Evolutionary conservation across 2,888 invertebrate genomes (phyloP).

Genomic region (Aspidiotus rigidus): DNA sequence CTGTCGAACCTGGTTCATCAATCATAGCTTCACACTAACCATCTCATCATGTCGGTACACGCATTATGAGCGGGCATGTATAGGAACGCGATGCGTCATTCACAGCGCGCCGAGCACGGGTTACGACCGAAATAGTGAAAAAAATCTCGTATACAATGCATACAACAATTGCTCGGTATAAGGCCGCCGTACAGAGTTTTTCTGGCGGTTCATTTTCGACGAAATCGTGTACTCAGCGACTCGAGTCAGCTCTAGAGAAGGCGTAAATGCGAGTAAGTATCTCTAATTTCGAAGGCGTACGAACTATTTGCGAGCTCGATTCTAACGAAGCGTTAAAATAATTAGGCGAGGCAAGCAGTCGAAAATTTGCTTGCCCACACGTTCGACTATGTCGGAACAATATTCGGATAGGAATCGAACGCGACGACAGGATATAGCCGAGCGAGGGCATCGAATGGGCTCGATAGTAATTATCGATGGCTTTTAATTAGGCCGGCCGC

Average conservation of each 20-base stretch:
- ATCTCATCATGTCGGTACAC: conserved; percentile 25
- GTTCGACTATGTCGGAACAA: too few relatives aligned
- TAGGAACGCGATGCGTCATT: background rate
- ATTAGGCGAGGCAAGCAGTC: background rate
- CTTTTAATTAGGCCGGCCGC: too few relatives aligned
- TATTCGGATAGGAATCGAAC: too few relatives aligned
- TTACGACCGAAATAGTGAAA: background rate
- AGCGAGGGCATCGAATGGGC: too few relatives aligned
- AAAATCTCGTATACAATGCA: conserved; percentile 16
- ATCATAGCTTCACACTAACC: conserved; percentile 30
- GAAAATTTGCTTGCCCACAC: too few relatives aligned
- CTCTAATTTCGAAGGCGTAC: background rate
- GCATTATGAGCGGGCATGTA: conserved; percentile 13
- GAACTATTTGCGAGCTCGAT: background rate
- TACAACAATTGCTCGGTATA: background rate
- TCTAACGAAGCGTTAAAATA: conserved; percentile 2
- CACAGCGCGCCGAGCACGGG: too few relatives aligned
- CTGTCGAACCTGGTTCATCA: conserved; percentile 32
- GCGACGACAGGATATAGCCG: too few relatives aligned
- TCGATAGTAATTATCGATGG: too few relatives aligned
- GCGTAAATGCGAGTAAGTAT: background rate
- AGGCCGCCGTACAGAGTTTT: background rate
- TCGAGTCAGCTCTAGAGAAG: too few relatives aligned
- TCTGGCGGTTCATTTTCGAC: background rate
- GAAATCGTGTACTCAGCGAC: too few relatives aligned